phyloP scores from a whole-genome alignment of 2,888 invertebrate genomes.

The Acheta domesticus region DNA sequence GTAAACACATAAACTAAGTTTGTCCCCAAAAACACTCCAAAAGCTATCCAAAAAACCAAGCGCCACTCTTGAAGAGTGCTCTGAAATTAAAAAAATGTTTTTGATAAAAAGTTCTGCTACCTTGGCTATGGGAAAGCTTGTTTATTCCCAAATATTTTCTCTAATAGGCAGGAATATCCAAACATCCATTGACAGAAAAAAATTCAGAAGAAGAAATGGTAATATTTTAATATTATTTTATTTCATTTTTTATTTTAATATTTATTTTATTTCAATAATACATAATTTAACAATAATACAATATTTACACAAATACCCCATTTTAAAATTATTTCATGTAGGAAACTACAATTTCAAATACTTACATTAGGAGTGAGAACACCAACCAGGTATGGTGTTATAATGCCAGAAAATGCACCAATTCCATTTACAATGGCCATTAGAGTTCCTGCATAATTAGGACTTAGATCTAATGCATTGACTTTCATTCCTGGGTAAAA shows the following conservation, averaged over 20 bases:
- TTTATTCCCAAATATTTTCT: too few relatives aligned
- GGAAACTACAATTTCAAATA: slow-evolving; percentile 36
- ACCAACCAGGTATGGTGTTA: slow-evolving; percentile 66
- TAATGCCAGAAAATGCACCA: slow-evolving; percentile 67
- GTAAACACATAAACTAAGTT: slow-evolving; percentile 66
- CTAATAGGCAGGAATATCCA: too few relatives aligned
- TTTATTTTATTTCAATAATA: too few relatives aligned
- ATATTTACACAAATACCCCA: too few relatives aligned
- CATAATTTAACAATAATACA: too few relatives aligned
- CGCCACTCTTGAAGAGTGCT: slow-evolving; percentile 63
- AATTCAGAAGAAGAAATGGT: too few relatives aligned
- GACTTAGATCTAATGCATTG: slow-evolving; percentile 63
- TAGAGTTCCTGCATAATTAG: slow-evolving; percentile 63
- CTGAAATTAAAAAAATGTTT: slow-evolving; percentile 33
- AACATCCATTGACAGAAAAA: too few relatives aligned
- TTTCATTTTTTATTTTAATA: too few relatives aligned
- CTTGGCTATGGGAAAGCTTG: too few relatives aligned
- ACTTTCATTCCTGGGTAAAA: slow-evolving; percentile 70
- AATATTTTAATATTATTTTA: too few relatives aligned
- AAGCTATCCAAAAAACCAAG: slow-evolving; percentile 75
- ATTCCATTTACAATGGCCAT: slow-evolving; percentile 70
- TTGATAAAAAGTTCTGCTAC: too few relatives aligned
- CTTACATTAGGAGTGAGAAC: slow-evolving; percentile 62
- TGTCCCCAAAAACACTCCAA: slow-evolving; percentile 63
- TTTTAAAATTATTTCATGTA: too few relatives aligned